Conservation (phyloP, 2,113 vertebrate species). For the Sarotherodon lohbergeri region DNA sequence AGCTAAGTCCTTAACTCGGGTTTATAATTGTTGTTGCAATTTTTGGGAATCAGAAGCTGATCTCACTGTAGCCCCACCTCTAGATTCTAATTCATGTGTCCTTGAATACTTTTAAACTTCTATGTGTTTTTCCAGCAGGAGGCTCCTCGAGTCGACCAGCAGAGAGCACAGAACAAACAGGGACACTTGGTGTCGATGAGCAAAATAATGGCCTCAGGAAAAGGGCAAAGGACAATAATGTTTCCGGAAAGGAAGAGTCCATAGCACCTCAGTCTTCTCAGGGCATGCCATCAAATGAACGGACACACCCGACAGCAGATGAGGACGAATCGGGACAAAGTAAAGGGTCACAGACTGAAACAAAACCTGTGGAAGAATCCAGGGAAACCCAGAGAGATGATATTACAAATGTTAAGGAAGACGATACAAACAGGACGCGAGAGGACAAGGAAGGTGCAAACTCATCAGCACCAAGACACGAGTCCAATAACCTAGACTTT, state of each 20-base stretch:
- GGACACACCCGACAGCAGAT: constrained; percentile 46
- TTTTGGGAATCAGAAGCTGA: not conserved
- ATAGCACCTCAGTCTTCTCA: constrained; percentile 41
- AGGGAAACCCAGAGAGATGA: constrained; percentile 19
- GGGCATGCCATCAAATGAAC: constrained; percentile 40
- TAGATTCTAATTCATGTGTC: not conserved
- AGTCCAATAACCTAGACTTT: constrained; percentile 81
- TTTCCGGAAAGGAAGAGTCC: constrained; percentile 45
- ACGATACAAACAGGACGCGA: constrained; percentile 18
- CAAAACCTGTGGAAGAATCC: not conserved
- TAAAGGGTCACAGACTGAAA: constrained; percentile 7
- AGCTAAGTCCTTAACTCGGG: not conserved
- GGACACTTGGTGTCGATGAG: constrained; percentile 63
- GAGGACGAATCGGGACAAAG: not conserved
- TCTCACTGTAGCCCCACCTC: not conserved
- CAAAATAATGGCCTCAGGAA: constrained; percentile 83
- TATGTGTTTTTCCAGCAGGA: constrained; percentile 56
- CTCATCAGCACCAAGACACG: constrained; percentile 20
- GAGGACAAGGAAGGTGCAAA: constrained; percentile 24
- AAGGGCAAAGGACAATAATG: constrained; percentile 66
- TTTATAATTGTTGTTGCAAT: not conserved
- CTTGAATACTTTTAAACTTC: not conserved
- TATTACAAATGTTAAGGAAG: constrained; percentile 32
- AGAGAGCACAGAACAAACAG: constrained; percentile 63
- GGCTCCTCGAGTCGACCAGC: constrained; percentile 56